A percentile compares a stretch with the other conserved stretches of the same genome.
phyloP scores from a whole-genome alignment of 1,140 invertebrate genomes.

The Drosophila takahashii region DNA sequence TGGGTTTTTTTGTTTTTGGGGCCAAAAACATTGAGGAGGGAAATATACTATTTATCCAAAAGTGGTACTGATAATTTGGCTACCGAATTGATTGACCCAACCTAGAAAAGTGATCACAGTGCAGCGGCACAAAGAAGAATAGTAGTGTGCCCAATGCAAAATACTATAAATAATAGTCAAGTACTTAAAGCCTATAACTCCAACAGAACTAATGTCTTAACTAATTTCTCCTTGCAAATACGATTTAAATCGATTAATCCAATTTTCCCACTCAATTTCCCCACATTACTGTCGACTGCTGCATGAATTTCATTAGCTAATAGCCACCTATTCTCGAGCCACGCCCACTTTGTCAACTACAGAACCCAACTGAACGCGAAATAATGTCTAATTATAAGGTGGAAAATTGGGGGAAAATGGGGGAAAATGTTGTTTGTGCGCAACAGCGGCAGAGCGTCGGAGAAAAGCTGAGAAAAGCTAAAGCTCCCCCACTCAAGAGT shows the following conservation, averaged over 20 bases:
- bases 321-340: conserved; percentile 25
- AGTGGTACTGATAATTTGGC: conserved; percentile 14
- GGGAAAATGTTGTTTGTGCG: conserved; percentile 49
- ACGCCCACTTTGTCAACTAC: conserved; percentile 45
- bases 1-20: neutral
- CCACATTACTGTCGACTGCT: neutral
- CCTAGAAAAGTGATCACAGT: neutral
- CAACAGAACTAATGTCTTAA: neutral
- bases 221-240: neutral
- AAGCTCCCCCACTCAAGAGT: conserved; percentile 41
- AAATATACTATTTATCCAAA: neutral
- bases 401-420: conserved; percentile 2
- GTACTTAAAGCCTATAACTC: no score
- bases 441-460: conserved; percentile 13
- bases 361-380: conserved; percentile 50
- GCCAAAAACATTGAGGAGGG: neutral
- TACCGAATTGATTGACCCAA: conserved; percentile 17
- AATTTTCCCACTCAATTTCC: neutral
- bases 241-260: neutral
- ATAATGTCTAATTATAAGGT: conserved; percentile 61
- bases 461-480: conserved; percentile 26
- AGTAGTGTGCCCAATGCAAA: no score
- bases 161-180: no score
- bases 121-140: no score
- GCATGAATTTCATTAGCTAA: conserved; percentile 40